Evolutionary conservation across 2,888 invertebrate genomes (phyloP).

Genomic region (Apoda limacodes): DNA sequence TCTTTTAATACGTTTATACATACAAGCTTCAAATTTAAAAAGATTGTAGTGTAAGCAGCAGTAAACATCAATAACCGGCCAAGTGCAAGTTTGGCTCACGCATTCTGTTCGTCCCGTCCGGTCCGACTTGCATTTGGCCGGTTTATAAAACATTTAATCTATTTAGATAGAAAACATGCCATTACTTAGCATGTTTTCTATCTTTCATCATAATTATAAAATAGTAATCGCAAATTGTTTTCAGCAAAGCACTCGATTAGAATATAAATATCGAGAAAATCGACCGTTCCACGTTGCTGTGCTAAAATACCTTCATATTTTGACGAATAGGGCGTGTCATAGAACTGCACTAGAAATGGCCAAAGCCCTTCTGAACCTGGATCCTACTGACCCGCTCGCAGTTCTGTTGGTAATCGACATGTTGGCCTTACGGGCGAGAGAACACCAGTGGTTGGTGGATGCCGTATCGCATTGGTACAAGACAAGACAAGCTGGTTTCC

Average conservation of each 20-base stretch:
- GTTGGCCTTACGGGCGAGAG: constrained; percentile 79
- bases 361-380: constrained; percentile 81
- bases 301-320: constrained; percentile 80
- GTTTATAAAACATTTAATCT: too few relatives aligned
- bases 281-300: constrained; percentile 70
- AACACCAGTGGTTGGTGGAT: constrained; percentile 76
- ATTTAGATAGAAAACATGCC: not conserved
- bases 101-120: too few relatives aligned
- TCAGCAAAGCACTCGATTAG: constrained; percentile 35
- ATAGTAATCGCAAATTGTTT: constrained; percentile 18
- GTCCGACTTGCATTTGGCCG: too few relatives aligned
- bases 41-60: too few relatives aligned
- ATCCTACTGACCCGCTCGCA: constrained; percentile 82
- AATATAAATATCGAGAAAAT: constrained; percentile 39
- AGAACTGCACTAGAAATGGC: constrained; percentile 88
- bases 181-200: too few relatives aligned
- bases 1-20: too few relatives aligned
- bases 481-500: constrained; percentile 24
- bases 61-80: too few relatives aligned
- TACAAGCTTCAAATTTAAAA: too few relatives aligned
- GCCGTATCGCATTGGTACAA: constrained; percentile 27
- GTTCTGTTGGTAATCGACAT: constrained; percentile 82
- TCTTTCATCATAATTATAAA: too few relatives aligned
- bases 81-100: too few relatives aligned
- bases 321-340: constrained; percentile 84